phyloP scores from a whole-genome alignment of 2,888 invertebrate genomes.

The Orchesellides sinensis region DNA sequence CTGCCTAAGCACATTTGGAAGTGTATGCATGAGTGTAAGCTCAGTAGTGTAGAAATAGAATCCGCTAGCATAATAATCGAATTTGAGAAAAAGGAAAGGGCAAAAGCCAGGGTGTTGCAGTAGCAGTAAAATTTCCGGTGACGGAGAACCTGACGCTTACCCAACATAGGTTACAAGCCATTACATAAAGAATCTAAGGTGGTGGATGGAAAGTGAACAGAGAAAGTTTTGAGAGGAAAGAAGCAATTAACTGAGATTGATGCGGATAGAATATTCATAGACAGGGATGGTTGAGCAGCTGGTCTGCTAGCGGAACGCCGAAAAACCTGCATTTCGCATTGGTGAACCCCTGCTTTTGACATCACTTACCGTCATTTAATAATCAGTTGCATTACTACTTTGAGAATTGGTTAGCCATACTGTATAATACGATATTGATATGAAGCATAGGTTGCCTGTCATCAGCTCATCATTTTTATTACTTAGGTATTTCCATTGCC shows the following conservation, averaged over 20 bases:
- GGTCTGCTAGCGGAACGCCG: not conserved
- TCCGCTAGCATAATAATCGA: not conserved
- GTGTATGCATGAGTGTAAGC: not conserved
- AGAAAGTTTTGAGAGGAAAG: slow-evolving; percentile 16
- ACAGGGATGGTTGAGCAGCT: slow-evolving; percentile 15
- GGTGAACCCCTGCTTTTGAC: not conserved
- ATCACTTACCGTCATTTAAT: not conserved
- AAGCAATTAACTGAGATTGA: slow-evolving; percentile 40
- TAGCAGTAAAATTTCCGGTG: slow-evolving; percentile 36
- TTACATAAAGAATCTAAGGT: not conserved
- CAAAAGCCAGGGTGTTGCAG: not conserved
- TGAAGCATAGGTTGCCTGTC: too few species aligned
- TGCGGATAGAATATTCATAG: slow-evolving; percentile 16
- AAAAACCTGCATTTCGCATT: not conserved
- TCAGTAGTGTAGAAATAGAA: not conserved
- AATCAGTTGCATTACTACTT: not conserved
- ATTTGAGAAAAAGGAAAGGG: not conserved
- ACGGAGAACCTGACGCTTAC: slow-evolving; percentile 8
- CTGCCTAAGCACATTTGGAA: not conserved
- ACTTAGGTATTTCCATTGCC: too few species aligned
- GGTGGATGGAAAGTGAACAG: not conserved
- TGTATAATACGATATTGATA: too few species aligned
- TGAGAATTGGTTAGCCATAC: too few species aligned
- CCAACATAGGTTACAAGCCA: too few species aligned
- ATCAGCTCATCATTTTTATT: too few species aligned